These are phyloP conservation scores for Tachysurus fulvidraco DNA, from an alignment of 2,113 vertebrate species.

Conservation along the genomic window DNA sequence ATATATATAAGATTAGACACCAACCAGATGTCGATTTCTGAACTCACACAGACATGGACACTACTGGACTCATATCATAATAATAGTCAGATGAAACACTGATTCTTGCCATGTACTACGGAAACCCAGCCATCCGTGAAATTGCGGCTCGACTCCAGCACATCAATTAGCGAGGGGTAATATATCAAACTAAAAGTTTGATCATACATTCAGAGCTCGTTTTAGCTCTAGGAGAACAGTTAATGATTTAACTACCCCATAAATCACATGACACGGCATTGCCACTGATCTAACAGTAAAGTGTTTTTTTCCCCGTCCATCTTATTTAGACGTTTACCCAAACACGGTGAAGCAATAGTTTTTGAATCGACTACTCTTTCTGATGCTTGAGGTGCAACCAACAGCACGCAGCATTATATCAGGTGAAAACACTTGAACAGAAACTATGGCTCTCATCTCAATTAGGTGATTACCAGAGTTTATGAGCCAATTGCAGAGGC, in stretches of 20 bases:
- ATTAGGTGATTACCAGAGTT: slow-evolving; percentile 45
- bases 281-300: slow-evolving; percentile 10
- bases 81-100: slow-evolving; percentile 8
- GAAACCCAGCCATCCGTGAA: slow-evolving; percentile 21
- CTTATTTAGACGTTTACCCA: slow-evolving; percentile 9
- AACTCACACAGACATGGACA: neutral
- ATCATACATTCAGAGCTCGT: slow-evolving; percentile 28
- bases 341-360: neutral
- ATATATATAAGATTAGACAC: neutral
- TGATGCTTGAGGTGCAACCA: slow-evolving; percentile 15
- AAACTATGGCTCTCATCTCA: slow-evolving; percentile 39
- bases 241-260: slow-evolving; percentile 31
- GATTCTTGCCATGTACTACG: slow-evolving; percentile 24
- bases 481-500: slow-evolving; percentile 46
- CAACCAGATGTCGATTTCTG: neutral
- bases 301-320: neutral
- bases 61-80: neutral
- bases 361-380: slow-evolving; percentile 22
- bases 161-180: slow-evolving; percentile 29
- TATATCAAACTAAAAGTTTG: slow-evolving; percentile 34
- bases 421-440: slow-evolving; percentile 23
- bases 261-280: slow-evolving; percentile 19
- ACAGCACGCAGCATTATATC: neutral
- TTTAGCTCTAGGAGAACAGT: slow-evolving; percentile 35
- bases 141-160: slow-evolving; percentile 12